These are phyloP conservation scores for Agonopterix arenella DNA, from an alignment of 2,888 invertebrate genomes.

Conservation along the genomic window DNA sequence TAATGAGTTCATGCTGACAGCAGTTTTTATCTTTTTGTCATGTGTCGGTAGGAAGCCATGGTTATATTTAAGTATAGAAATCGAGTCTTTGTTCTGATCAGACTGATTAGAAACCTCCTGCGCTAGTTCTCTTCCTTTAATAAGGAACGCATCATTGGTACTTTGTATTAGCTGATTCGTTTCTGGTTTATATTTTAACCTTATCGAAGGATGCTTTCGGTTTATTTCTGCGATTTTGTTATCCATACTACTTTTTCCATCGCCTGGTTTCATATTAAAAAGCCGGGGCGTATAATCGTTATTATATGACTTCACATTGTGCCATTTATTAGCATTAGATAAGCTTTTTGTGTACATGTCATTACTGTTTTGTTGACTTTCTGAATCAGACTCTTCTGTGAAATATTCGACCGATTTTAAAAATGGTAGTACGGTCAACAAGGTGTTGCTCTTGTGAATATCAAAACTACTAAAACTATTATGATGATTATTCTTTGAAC, in stretches of 20 bases:
- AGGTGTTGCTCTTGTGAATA: slow-evolving; percentile 25
- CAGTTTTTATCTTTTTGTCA: slow-evolving; percentile 12
- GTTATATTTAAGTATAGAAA: slow-evolving; percentile 54
- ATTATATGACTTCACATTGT: slow-evolving; percentile 50
- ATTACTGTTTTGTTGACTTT: slow-evolving; percentile 19
- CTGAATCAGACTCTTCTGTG: slow-evolving; percentile 21
- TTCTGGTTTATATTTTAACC: slow-evolving; percentile 43
- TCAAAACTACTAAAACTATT: slow-evolving; percentile 18
- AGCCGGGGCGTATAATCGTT: slow-evolving; percentile 51
- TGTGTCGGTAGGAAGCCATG: slow-evolving; percentile 44
- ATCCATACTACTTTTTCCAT: slow-evolving; percentile 18
- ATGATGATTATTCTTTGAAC: slow-evolving; percentile 16
- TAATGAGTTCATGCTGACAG: slow-evolving; percentile 6
- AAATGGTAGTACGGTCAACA: slow-evolving; percentile 47
- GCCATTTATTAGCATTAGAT: slow-evolving; percentile 52
- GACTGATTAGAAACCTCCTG: slow-evolving; percentile 44
- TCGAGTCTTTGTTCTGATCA: slow-evolving; percentile 28
- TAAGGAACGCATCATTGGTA: slow-evolving; percentile 28
- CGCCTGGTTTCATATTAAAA: slow-evolving; percentile 30
- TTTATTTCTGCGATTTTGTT: slow-evolving; percentile 27
- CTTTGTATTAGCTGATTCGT: slow-evolving; percentile 26
- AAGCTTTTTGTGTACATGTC: slow-evolving; percentile 46
- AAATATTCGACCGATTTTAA: slow-evolving; percentile 51
- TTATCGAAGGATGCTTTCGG: slow-evolving; percentile 35
- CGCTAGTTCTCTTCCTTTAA: slow-evolving; percentile 42